Base-by-base conservation (phyloP, 2,888 invertebrate species). In the Hetaerina titia region DNA sequence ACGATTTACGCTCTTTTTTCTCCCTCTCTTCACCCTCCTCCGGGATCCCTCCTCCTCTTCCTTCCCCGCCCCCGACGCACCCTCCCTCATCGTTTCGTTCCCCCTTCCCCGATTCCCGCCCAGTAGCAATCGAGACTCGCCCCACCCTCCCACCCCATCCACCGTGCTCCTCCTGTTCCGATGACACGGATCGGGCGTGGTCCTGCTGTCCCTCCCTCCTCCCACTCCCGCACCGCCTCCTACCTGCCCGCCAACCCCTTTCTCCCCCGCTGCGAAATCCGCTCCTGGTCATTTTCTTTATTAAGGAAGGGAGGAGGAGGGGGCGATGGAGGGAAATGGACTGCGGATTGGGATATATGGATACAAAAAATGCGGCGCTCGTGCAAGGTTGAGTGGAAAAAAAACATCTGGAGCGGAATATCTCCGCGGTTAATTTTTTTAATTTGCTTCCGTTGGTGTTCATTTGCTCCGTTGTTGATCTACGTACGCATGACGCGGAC, bases 101-200 rank as follows among this genome's bases (percentile, higher is more conserved):
- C 69, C 9, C 58, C 58, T 58, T 22, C 90, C 25, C 90, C 90
- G 69, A 74, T 45, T 90, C 90, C 74, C 74, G 19, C 81, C 69
- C 22, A 11, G 81, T 81, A 31, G 81, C 25, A 81, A 81, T 81
- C 81, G 81, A 25, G 81, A n/a, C 11, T 81, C 11, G 25, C 31
- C 60, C 2, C 81, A 19, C 22, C 63, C 45, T 90, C 8, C 90
- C 90, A 63, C n/a, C 90, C 22, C 81, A 13, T n/a, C 31, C 60
- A 17, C 13, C 25, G 81, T 69, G 90, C 63, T 19, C n/a, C 64
- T 64, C 90, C 90, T 64, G 31, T 58, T 90, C 45, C 64, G 90
- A 90, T 69, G 92, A 92, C 92, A 92, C 57, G 92, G 69, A 92
- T 92, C 92, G 92, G 92, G 92, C 92, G 92, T 92, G 92, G 92